Evolutionary conservation across 92 coral and sea anemone species (phyloP).

Genomic region (Plumapathes pennacea): DNA sequence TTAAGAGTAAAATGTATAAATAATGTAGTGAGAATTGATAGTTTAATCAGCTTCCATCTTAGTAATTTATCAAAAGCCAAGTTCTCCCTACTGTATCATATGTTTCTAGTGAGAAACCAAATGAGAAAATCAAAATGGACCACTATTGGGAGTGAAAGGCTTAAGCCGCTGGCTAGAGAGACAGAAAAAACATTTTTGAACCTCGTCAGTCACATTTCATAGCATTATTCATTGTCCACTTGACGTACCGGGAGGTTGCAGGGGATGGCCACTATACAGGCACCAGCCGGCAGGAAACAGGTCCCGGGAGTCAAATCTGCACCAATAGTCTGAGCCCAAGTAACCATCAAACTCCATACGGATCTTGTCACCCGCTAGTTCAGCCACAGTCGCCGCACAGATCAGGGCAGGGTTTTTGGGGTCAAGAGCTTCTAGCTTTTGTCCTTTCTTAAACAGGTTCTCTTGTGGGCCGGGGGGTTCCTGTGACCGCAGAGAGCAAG

Average conservation of each 20-base stretch:
- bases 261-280: conserved; percentile 79
- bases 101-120: no score
- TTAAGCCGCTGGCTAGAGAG: no score
- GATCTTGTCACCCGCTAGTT: conserved; percentile 74
- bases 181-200: no score
- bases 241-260: conserved; percentile 89
- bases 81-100: no score
- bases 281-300: conserved; percentile 98
- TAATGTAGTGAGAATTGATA: no score
- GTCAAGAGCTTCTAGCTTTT: conserved; percentile 93
- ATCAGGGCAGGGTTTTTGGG: conserved; percentile 86
- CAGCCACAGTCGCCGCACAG: conserved; percentile 94
- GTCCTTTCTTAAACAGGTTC: conserved; percentile 65
- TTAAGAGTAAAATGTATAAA: no score
- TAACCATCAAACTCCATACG: conserved; percentile 93
- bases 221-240: no score
- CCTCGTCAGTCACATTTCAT: no score
- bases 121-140: no score
- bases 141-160: no score
- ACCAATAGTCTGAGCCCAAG: conserved; percentile 88
- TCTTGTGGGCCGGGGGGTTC: conserved; percentile 71
- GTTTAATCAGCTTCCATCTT: no score
- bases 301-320: conserved; percentile 84
- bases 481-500: conserved; percentile 14
- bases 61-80: no score